These are phyloP conservation scores for Crotalus helleri DNA, from an alignment of 2,113 vertebrate genomes.

Conservation along the genomic window DNA sequence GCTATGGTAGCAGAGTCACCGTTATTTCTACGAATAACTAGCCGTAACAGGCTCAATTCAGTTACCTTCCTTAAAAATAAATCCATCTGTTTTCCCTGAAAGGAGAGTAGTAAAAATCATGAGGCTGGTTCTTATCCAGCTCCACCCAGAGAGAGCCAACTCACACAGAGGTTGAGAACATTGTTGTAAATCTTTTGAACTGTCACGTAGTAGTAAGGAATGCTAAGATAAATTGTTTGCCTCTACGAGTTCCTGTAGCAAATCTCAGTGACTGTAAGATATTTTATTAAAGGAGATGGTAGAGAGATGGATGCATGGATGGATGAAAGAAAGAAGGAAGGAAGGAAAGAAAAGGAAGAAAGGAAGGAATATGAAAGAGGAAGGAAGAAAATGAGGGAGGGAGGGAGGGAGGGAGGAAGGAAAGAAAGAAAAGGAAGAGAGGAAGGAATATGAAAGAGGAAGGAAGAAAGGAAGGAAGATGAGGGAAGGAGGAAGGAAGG, in stretches of 20 bases:
- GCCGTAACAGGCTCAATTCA: slow-evolving; percentile 9
- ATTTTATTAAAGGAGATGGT: background rate
- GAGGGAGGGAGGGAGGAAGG: no score
- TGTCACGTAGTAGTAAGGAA: background rate
- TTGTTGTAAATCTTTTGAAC: background rate
- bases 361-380: background rate
- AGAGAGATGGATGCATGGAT: background rate
- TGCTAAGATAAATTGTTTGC: background rate
- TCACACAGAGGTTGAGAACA: background rate
- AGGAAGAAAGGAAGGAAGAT: no score
- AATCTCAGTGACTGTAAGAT: background rate
- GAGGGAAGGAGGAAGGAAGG: no score
- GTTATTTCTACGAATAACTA: background rate
- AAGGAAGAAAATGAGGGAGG: no score
- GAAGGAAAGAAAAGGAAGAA: background rate
- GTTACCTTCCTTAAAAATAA: background rate
- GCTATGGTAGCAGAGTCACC: background rate
- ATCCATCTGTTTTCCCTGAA: accelerated
- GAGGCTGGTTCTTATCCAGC: background rate
- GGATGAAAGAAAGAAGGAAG: background rate
- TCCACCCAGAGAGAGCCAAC: background rate
- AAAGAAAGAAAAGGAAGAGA: no score
- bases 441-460: no score
- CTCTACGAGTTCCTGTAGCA: background rate
- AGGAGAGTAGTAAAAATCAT: background rate